Evolutionary conservation across 2,797 vertebrate genomes (phyloP).

Genomic region (Leontocebus nigricollis): DNA sequence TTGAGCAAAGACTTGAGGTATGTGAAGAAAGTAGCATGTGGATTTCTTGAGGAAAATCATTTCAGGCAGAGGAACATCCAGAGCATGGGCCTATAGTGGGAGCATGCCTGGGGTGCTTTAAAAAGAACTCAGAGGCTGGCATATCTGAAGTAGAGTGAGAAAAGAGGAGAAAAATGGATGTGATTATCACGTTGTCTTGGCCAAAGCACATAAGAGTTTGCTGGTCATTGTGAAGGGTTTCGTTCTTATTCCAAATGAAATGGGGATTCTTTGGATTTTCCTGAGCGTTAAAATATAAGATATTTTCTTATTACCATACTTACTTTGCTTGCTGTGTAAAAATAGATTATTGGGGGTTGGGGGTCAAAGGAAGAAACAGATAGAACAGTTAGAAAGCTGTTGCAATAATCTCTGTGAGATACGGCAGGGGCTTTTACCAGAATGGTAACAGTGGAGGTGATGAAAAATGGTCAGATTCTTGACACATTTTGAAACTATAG

Average conservation of each 20-base stretch:
- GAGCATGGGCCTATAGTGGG: rapidly evolving
- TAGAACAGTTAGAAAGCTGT: background rate
- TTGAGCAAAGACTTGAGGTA: background rate
- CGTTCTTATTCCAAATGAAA: background rate
- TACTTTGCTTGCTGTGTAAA: background rate
- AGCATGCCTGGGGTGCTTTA: background rate
- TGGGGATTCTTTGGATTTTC: background rate
- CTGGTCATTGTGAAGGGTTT: background rate
- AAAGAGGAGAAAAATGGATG: background rate
- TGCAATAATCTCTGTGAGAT: background rate
- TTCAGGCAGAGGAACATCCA: background rate
- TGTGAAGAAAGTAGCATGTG: background rate
- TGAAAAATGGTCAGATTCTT: background rate
- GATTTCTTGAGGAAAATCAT: background rate
- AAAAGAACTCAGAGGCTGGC: background rate
- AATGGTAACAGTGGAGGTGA: background rate
- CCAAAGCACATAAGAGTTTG: background rate
- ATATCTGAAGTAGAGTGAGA: background rate
- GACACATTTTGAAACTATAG: background rate
- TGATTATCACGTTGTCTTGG: background rate
- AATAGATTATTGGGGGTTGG: background rate
- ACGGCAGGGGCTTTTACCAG: background rate
- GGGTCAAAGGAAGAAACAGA: background rate
- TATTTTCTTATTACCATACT: background rate
- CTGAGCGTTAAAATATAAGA: background rate